Evolutionary conservation across 2,113 vertebrate genomes (phyloP), one percentile per base, ranked within the genome.

Genomic region (Halichoerus grypus): DNA sequence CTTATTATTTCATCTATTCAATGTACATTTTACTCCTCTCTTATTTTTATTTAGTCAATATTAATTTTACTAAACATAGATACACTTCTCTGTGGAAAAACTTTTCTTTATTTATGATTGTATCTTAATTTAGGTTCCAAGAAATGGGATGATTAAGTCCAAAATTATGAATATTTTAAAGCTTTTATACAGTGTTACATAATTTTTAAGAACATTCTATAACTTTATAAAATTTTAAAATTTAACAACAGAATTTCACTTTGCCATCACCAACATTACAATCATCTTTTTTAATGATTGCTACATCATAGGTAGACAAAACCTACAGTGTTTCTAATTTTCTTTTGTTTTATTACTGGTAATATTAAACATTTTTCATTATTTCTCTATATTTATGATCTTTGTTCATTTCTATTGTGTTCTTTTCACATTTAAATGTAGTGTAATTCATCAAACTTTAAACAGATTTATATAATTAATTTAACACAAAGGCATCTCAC

Each of bases 91-190:
- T 85, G 7, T 33, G 19, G 26, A 72, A 80, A 69, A 95, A 86
- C n/a, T 61, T 61, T 61, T 86, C 24, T 59, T 10, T 80, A 59
- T 16, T 61, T 86, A 69, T 91, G 61, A 80, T 80, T 71, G 1
- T 22, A 28, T 80, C 7, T 86, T 57, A 79, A 26, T 59, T 49
- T 80, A 42, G 24, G 71, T 86, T 51, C n/a, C 46, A 19, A 91
- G 18, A 89, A 74, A 84, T 55, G 11, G 59, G 5, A 42, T 77
- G 15, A 55, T 19, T 55, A 84, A 49, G 8, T 59, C 24, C n/a
- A 91, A 91, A 86, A 61, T 92, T 49, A 42, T 59, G 10, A 92
- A 59, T 51, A 86, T n/a, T 39, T 76, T 88, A 83, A 88, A 88
- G 22, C 39, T 61, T 85, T 72, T 61, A 53, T 39, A 46, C 12